Base-by-base conservation (phyloP, 1,140 invertebrate species). In the Drosophila mojavensis region DNA sequence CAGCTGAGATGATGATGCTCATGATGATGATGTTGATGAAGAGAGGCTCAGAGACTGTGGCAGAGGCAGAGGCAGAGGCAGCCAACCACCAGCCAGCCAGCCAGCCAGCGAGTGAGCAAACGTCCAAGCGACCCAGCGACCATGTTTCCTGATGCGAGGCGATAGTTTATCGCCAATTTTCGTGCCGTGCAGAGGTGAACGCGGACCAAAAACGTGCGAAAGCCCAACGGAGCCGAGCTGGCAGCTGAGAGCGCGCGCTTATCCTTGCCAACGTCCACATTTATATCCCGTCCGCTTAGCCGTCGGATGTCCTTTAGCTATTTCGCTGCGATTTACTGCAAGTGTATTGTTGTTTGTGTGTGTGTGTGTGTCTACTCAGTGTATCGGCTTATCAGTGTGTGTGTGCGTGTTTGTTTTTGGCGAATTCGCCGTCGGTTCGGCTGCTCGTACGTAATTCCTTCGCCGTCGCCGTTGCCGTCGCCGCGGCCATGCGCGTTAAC, bases 161-260 rank as follows among this genome's bases (percentile, higher is more conserved):
- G 91, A 92, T 92, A 92, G 91, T 92, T 92, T 92, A 92, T 92
- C 91, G 91, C 91, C 83, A 92, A 92, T 92, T 91, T 92, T 91
- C 91, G 89, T 91, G 91, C 91, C 88, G 91, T 92, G 90, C 88
- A 92, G 91, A 92, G 90, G 90, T 91, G 90, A 91, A 91, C 91
- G 91, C 91, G 91, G 90, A 91, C 91, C 83, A 90, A 91, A 86
- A 89, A 83, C 84, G 84, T 91, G 85, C 84, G 70, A 69, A 80
- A 76, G 56, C 70, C 59, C 78, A 45, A 26, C 33, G 36, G 13
- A 54, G 11, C 36, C 51, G 41, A 62, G 30, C 26, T 61, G 39
- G 5, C 17, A 50, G 28, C 43, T 33, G 15, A 45, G 41, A 50
- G 24, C 15, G 26, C 24, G 26, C 24, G 54, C 33, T 6, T 50